Evolutionary conservation across 2,888 invertebrate genomes (phyloP).

Genomic region (Rhyacophila evoluta): DNA sequence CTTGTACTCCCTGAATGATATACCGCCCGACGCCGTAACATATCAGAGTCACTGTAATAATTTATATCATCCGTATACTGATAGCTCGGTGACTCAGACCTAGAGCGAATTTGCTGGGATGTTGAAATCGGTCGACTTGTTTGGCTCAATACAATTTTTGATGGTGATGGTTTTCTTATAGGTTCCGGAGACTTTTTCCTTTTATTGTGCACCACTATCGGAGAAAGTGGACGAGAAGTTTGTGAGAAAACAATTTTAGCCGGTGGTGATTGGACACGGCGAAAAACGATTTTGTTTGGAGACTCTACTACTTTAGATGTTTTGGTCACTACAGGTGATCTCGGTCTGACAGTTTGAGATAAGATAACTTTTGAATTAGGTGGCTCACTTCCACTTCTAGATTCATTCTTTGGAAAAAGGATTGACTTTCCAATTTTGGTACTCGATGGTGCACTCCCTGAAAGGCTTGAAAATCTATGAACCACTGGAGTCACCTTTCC

Average conservation of each 20-base stretch:
- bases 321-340: constrained; percentile 59
- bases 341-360: constrained; percentile 67
- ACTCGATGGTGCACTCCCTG: constrained; percentile 63
- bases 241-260: constrained; percentile 62
- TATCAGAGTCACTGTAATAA: constrained; percentile 44
- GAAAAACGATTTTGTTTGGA: constrained; percentile 50
- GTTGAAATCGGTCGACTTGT: constrained; percentile 60
- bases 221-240: constrained; percentile 63
- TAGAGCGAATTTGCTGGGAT: constrained; percentile 46
- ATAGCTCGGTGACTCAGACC: constrained; percentile 53
- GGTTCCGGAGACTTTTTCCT: constrained; percentile 55
- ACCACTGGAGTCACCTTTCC: constrained; percentile 69
- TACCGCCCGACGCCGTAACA: constrained; percentile 35
- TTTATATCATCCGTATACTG: constrained; percentile 34
- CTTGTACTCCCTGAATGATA: neutral
- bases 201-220: constrained; percentile 59
- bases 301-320: constrained; percentile 34
- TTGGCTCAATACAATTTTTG: constrained; percentile 61
- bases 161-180: constrained; percentile 59
- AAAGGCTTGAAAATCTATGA: constrained; percentile 67
- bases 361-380: constrained; percentile 69
- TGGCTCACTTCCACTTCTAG: constrained; percentile 76
- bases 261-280: constrained; percentile 59
- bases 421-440: constrained; percentile 44
- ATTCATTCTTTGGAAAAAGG: constrained; percentile 57